Conservation (phyloP, 2,888 invertebrate genomes). For the Chloromyia formosa region DNA sequence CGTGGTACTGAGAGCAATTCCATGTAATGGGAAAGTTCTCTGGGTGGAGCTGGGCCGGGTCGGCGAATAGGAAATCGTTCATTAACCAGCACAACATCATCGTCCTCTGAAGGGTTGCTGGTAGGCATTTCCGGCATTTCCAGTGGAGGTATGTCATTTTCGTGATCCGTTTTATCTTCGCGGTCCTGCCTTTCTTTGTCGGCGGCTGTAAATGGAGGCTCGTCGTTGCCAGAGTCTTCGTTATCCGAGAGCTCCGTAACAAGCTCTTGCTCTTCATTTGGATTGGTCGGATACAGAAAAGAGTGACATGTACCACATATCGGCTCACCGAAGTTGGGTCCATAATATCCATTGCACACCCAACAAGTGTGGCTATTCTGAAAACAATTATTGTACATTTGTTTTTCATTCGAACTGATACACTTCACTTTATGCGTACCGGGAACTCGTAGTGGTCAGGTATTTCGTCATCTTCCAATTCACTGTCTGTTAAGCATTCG, state of each 20-base stretch:
- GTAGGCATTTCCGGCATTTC: not conserved
- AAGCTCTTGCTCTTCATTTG: constrained; percentile 58
- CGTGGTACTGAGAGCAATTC: constrained; percentile 58
- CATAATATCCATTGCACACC: constrained; percentile 91
- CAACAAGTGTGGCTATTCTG: constrained; percentile 69
- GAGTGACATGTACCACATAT: constrained; percentile 92
- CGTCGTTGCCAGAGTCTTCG: constrained; percentile 94
- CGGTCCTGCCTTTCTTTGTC: constrained; percentile 55
- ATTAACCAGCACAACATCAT: constrained; percentile 53
- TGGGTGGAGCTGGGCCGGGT: constrained; percentile 55
- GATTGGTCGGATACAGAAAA: constrained; percentile 83
- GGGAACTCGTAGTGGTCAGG: constrained; percentile 53
- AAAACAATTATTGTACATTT: constrained; percentile 17
- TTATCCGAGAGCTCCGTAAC: constrained; percentile 64
- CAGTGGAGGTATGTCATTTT: not conserved
- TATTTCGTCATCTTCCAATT: constrained; percentile 53
- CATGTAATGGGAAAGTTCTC: constrained; percentile 59
- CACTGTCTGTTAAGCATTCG: constrained; percentile 48
- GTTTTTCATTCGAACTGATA: not conserved
- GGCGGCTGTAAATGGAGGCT: constrained; percentile 68
- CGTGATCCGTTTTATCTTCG: constrained; percentile 53
- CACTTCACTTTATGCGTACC: constrained; percentile 49
- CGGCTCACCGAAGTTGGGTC: constrained; percentile 89
- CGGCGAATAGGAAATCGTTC: constrained; percentile 55
- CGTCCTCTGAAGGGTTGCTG: constrained; percentile 34